Conservation (phyloP, 1,140 invertebrate genomes). For the Eurytemora carolleeae region DNA sequence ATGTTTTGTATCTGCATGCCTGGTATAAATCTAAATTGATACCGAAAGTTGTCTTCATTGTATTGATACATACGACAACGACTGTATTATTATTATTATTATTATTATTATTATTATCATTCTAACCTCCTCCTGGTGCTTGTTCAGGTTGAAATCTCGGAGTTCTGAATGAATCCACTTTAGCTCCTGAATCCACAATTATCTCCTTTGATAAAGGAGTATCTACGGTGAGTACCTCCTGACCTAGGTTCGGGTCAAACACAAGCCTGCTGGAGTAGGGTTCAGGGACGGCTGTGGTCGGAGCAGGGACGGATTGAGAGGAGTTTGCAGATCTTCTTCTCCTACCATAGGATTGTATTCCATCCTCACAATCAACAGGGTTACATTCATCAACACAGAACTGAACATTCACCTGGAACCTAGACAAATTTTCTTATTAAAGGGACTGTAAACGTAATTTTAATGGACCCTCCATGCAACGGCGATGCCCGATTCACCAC, state of each 20-base stretch:
- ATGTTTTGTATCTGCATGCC: too few relatives aligned
- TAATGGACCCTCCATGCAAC: too few relatives aligned
- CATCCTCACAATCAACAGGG: slow-evolving; percentile 26
- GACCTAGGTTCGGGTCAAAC: slow-evolving; percentile 6
- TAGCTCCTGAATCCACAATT: slow-evolving; percentile 6
- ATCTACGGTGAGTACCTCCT: slow-evolving; percentile 6
- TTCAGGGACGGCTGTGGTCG: not conserved
- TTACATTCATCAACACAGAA: slow-evolving; percentile 40
- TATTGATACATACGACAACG: too few relatives aligned
- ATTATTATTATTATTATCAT: too few relatives aligned
- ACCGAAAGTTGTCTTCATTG: too few relatives aligned
- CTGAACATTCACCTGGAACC: slow-evolving; percentile 42
- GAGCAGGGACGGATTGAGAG: too few relatives aligned
- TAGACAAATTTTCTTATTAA: too few relatives aligned
- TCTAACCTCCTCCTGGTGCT: too few relatives aligned
- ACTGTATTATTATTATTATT: too few relatives aligned
- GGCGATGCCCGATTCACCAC: too few relatives aligned
- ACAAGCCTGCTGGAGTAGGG: not conserved
- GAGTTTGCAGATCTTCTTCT: slow-evolving; percentile 1
- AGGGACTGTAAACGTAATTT: too few relatives aligned
- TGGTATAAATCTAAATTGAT: too few relatives aligned
- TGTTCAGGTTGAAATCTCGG: not conserved
- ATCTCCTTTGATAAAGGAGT: slow-evolving; percentile 11
- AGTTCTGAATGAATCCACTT: slow-evolving; percentile 2
- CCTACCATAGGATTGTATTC: slow-evolving; percentile 5